These are phyloP conservation scores for Triplophysa tibetana DNA, from an alignment of 2,113 vertebrate species.

Conservation along the genomic window DNA sequence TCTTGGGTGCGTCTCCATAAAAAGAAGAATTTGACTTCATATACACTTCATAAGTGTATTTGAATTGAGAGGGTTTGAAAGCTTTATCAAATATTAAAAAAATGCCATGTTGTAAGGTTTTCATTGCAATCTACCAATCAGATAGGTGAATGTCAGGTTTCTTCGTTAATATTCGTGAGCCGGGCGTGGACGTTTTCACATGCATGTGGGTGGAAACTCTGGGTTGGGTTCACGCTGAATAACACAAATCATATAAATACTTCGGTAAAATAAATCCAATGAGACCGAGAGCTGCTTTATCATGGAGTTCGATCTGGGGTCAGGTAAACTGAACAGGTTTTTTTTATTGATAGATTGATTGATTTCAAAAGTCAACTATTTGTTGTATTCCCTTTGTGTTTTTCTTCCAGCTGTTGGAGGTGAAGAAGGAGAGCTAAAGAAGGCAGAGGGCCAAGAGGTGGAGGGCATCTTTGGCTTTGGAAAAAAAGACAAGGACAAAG, in stretches of 20 bases:
- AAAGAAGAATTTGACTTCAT: too few species aligned
- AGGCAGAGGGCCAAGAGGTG: neutral
- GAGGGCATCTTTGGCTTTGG: slow-evolving; percentile 13
- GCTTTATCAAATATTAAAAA: too few species aligned
- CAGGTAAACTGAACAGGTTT: neutral
- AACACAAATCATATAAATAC: neutral
- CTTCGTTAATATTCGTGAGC: neutral
- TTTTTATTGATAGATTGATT: neutral
- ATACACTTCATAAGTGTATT: too few species aligned
- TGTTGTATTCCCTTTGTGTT: neutral
- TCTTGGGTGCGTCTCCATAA: too few species aligned
- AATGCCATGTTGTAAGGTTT: too few species aligned
- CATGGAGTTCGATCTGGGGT: neutral
- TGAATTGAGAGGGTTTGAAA: too few species aligned
- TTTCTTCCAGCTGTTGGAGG: neutral
- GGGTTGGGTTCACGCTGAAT: neutral
- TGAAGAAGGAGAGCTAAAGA: neutral
- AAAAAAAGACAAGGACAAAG: slow-evolving; percentile 1
- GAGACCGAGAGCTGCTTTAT: neutral
- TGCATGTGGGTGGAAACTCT: neutral
- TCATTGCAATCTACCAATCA: neutral
- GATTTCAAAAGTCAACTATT: too few species aligned
- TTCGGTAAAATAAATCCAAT: neutral
- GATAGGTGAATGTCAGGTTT: neutral
- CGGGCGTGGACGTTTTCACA: neutral